phyloP scores from a whole-genome alignment of 2,113 vertebrate genomes.

The Azemiops feae region DNA sequence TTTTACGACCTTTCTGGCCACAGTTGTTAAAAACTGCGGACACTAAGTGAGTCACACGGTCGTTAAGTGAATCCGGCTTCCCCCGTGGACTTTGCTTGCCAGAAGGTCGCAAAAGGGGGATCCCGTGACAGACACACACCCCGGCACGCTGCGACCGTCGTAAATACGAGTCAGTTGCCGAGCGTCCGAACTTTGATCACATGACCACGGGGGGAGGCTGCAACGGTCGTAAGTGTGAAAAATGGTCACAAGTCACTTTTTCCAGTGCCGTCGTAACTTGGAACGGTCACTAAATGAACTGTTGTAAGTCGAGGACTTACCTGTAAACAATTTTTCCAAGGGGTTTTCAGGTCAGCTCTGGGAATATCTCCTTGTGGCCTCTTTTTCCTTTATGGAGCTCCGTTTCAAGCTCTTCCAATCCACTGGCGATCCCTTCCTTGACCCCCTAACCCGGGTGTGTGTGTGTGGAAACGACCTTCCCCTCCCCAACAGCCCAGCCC shows the following conservation, averaged over 20 bases:
- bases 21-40: too few species aligned
- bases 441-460: too few species aligned
- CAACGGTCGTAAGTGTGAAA: too few species aligned
- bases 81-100: too few species aligned
- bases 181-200: background rate
- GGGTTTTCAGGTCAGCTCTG: background rate
- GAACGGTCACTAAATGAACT: background rate
- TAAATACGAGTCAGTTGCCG: background rate
- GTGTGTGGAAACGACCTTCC: background rate
- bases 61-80: background rate
- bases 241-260: too few species aligned
- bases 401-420: background rate
- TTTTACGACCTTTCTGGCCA: background rate
- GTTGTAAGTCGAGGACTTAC: background rate
- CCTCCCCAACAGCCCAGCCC: background rate
- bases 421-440: background rate
- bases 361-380: background rate
- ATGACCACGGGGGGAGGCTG: too few species aligned
- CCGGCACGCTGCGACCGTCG: background rate
- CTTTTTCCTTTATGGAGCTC: background rate
- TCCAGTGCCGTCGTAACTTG: too few species aligned
- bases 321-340: too few species aligned
- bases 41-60: too few species aligned
- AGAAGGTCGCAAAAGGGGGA: background rate
- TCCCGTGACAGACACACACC: rapidly evolving